Evolutionary conservation across 1,140 invertebrate genomes (phyloP).

Genomic region (Drosophila lowei): DNA sequence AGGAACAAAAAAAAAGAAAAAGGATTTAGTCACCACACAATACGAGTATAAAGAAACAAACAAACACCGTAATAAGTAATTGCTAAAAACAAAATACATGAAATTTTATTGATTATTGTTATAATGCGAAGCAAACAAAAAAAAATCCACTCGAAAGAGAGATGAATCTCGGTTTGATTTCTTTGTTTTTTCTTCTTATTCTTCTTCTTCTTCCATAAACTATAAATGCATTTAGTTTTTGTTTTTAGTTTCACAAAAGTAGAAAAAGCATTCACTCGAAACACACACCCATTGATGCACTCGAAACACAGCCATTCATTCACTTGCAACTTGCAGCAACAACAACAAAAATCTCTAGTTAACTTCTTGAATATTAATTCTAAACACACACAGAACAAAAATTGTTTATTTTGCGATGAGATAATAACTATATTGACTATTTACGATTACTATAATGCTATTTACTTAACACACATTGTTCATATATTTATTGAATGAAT

Average conservation of each 20-base stretch:
- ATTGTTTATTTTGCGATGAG: conserved; percentile 44
- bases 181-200: conserved; percentile 8
- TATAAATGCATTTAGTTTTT: conserved; percentile 67
- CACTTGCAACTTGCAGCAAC: conserved; percentile 2
- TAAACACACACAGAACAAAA: conserved; percentile 25
- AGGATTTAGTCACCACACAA: conserved; percentile 32
- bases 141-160: conserved; percentile 25
- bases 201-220: not conserved
- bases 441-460: conserved; percentile 71
- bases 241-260: conserved; percentile 39
- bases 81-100: conserved; percentile 62
- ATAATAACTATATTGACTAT: conserved; percentile 78
- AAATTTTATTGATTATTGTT: conserved; percentile 81
- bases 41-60: conserved; percentile 33
- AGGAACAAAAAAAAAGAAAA: conserved; percentile 2
- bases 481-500: conserved; percentile 72
- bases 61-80: conserved; percentile 56
- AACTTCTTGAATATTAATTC: conserved; percentile 70
- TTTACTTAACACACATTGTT: conserved; percentile 65
- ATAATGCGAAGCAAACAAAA: conserved; percentile 78
- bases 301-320: conserved; percentile 21
- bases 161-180: conserved; percentile 28
- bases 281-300: conserved; percentile 26
- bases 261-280: conserved; percentile 24
- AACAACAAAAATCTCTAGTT: conserved; percentile 62